Evolutionary conservation across 2,888 invertebrate genomes (phyloP).

Genomic region (Scrobipalpa atriplicella): DNA sequence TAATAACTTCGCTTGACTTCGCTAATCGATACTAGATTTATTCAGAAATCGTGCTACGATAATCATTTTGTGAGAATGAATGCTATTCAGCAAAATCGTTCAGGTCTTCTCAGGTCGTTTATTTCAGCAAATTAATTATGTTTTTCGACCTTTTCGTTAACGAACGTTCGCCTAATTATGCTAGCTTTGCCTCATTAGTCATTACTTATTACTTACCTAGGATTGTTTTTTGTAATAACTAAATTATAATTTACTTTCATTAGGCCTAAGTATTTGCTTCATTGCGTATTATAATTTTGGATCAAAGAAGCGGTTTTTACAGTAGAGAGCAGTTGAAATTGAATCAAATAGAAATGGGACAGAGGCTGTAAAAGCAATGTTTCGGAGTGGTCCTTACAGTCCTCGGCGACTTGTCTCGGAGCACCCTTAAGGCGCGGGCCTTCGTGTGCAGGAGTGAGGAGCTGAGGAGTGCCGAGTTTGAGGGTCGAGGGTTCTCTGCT

Average conservation of each 20-base stretch:
- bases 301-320: slow-evolving; percentile 1
- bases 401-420: not conserved
- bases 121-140: not conserved
- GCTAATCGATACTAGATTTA: slow-evolving; percentile 1
- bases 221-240: not conserved
- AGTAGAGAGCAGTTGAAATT: not conserved
- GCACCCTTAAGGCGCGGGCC: not conserved
- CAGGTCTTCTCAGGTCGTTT: slow-evolving; percentile 1
- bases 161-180: slow-evolving; percentile 1
- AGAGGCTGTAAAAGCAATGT: slow-evolving; percentile 8
- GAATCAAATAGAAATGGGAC: not conserved
- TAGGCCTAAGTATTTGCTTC: not conserved
- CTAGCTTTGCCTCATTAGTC: not conserved
- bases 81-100: slow-evolving; percentile 6
- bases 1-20: not conserved
- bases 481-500: not conserved
- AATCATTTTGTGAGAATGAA: not conserved
- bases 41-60: not conserved
- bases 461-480: not conserved
- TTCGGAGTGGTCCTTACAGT: not conserved
- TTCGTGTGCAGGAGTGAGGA: too few species aligned
- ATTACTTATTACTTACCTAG: not conserved
- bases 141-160: not conserved
- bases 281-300: not conserved
- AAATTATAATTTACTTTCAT: not conserved